Evolutionary conservation across 2,888 invertebrate species (phyloP).

Genomic region (Conus canariensis): DNA sequence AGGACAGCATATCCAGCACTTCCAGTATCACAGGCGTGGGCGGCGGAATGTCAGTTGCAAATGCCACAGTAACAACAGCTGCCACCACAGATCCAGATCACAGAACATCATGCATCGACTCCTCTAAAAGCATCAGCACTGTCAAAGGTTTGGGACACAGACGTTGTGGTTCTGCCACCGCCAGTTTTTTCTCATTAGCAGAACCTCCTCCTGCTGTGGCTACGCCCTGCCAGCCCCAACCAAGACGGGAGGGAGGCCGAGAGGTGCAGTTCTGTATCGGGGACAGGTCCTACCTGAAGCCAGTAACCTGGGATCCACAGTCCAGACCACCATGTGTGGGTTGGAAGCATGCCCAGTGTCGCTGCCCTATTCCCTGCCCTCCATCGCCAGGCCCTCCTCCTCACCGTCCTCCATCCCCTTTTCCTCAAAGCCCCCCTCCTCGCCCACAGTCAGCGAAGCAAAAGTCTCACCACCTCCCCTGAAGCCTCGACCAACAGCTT

Average conservation of each 20-base stretch:
- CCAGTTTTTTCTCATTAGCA: background rate
- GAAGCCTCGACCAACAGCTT: background rate
- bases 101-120: background rate
- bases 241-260: background rate
- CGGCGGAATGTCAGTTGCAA: background rate
- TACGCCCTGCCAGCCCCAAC: background rate
- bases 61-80: background rate
- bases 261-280: constrained; percentile 23
- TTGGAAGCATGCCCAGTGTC: background rate
- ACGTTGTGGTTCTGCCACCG: constrained; percentile 36
- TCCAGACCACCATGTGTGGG: background rate
- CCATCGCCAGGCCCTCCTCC: background rate
- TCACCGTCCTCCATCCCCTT: background rate
- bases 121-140: background rate
- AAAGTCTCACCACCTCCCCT: constrained; percentile 23
- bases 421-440: background rate
- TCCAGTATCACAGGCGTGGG: background rate
- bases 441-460: constrained; percentile 22
- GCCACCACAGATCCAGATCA: background rate
- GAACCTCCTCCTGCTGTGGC: background rate
- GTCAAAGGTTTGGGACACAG: background rate
- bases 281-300: background rate
- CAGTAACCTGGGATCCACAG: background rate
- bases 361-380: background rate
- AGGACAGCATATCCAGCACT: background rate